phyloP scores from a whole-genome alignment of 2,797 vertebrate genomes.

The Smutsia gigantea region DNA sequence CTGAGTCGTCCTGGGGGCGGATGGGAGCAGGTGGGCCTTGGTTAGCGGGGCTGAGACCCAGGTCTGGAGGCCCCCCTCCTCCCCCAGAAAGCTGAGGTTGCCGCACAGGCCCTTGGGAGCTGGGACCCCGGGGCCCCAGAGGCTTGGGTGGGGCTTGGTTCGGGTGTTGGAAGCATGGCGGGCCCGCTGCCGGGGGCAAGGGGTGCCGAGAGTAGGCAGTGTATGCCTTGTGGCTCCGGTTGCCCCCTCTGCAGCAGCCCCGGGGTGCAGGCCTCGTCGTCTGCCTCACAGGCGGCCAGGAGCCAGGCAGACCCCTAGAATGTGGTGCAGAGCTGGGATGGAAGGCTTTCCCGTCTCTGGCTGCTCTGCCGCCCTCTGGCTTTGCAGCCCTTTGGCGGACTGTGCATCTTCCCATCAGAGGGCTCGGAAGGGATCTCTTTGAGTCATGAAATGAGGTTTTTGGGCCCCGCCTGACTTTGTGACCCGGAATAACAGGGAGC shows the following conservation, averaged over 20 bases:
- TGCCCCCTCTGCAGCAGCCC: fast-evolving
- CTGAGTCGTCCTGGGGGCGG: constrained; percentile 90
- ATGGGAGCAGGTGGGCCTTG: fast-evolving
- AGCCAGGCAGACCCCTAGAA: background rate
- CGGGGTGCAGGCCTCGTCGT: fast-evolving
- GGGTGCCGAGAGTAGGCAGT: background rate
- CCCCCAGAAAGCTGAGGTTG: background rate
- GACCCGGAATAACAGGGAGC: background rate
- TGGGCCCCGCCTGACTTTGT: background rate
- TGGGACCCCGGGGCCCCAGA: background rate
- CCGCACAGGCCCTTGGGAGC: background rate
- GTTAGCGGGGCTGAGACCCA: background rate
- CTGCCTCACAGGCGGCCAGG: too few relatives aligned
- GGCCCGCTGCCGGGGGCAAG: fast-evolving
- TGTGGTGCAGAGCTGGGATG: background rate
- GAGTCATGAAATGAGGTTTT: background rate
- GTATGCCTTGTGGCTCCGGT: too few relatives aligned
- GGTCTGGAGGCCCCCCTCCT: background rate
- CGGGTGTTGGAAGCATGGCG: background rate
- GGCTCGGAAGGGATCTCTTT: background rate
- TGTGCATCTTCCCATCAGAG: background rate
- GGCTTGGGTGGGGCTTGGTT: fast-evolving
- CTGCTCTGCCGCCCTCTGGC: background rate
- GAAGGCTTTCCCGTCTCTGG: background rate
- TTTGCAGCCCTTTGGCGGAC: background rate